Evolutionary conservation across 2,113 vertebrate genomes (phyloP).

Genomic region (Paraplagusia blochii): DNA sequence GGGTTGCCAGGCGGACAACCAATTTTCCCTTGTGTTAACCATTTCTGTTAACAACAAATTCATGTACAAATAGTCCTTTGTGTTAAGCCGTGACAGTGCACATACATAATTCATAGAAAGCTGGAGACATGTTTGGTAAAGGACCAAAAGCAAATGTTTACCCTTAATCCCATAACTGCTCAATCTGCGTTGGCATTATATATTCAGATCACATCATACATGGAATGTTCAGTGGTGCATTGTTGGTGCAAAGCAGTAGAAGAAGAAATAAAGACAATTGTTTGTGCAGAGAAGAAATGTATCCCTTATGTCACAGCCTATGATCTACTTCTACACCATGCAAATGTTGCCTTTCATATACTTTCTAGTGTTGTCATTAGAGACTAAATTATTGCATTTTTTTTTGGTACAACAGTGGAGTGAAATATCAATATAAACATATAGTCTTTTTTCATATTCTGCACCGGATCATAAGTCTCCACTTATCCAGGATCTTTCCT

Average conservation of each 20-base stretch:
- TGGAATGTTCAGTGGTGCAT: not conserved
- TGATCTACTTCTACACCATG: too few relatives aligned
- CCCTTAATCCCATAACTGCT: not conserved
- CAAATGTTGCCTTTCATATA: too few relatives aligned
- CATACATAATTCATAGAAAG: not conserved
- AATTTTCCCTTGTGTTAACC: not conserved
- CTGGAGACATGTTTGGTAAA: not conserved
- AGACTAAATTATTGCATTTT: too few relatives aligned
- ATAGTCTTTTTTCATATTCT: too few relatives aligned
- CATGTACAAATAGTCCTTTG: not conserved
- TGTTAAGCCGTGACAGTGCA: not conserved
- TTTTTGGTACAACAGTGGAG: too few relatives aligned
- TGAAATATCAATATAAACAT: too few relatives aligned
- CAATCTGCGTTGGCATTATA: not conserved
- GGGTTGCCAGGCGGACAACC: not conserved
- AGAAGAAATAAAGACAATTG: not conserved
- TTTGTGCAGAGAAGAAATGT: not conserved
- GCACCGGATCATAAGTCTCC: too few relatives aligned
- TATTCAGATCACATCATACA: not conserved
- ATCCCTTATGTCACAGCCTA: too few relatives aligned
- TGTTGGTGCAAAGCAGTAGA: too few relatives aligned
- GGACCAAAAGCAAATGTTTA: not conserved
- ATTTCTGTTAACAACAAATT: not conserved
- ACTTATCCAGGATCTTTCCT: too few relatives aligned
- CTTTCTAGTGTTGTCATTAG: too few relatives aligned